These are phyloP conservation scores for Sycophila texana DNA, from an alignment of 2,888 invertebrate genomes.

Conservation along the genomic window DNA sequence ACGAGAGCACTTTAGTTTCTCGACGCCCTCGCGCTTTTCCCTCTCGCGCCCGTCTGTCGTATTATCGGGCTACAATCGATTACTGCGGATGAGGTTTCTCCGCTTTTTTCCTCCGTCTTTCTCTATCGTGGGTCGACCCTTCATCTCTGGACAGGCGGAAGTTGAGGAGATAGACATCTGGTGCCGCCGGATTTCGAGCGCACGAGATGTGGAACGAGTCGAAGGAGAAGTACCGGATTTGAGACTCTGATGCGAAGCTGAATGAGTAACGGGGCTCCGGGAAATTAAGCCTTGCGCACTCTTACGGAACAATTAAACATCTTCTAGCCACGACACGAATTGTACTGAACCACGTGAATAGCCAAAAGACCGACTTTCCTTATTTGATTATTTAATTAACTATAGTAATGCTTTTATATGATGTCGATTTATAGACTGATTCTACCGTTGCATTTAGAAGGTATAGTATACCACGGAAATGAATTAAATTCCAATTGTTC, in stretches of 20 bases:
- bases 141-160: background rate
- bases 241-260: constrained; percentile 29
- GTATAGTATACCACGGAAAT: no score
- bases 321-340: no score
- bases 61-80: constrained; percentile 28
- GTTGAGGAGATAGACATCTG: constrained; percentile 30
- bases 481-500: no score
- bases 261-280: background rate
- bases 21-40: constrained; percentile 35
- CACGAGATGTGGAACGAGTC: background rate
- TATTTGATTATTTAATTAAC: no score
- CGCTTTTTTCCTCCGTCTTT: no score
- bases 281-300: background rate
- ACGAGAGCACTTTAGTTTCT: constrained; percentile 47
- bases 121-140: background rate
- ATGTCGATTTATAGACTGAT: no score
- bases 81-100: background rate
- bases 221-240: background rate
- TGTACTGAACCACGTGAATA: no score
- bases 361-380: no score
- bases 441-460: no score
- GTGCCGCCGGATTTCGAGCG: background rate
- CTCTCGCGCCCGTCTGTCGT: background rate
- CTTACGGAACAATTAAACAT: no score
- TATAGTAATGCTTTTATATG: no score